Evolutionary conservation across 2,113 vertebrate species (phyloP).

Genomic region (Muntiacus muntjak): DNA sequence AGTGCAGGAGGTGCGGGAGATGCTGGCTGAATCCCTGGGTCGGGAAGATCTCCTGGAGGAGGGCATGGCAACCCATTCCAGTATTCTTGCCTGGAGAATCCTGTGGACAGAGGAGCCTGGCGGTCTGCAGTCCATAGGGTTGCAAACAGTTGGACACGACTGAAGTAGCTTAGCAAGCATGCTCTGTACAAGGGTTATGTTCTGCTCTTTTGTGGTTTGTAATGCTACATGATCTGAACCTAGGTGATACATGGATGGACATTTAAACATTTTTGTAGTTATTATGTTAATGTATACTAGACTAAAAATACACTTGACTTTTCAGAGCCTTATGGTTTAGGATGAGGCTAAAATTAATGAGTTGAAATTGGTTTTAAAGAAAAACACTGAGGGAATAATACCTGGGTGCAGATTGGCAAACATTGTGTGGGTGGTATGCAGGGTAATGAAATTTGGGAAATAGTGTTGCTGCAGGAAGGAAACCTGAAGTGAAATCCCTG

Average conservation of each 20-base stretch:
- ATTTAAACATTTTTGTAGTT: slow-evolving; percentile 35
- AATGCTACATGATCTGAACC: not conserved
- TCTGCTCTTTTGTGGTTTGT: not conserved
- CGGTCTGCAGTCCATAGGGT: not conserved
- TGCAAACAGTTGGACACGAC: not conserved
- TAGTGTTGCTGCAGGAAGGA: not conserved
- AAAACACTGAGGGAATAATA: not conserved
- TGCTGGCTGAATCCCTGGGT: not conserved
- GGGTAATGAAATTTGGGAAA: not conserved
- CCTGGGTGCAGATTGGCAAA: not conserved
- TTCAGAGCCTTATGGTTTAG: not conserved
- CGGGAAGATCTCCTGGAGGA: not conserved
- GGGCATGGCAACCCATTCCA: not conserved
- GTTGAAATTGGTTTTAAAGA: not conserved
- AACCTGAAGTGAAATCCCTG: slow-evolving; percentile 16
- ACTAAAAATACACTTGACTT: slow-evolving; percentile 50
- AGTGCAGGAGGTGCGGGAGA: not conserved
- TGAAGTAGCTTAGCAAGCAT: not conserved
- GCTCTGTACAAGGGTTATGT: not conserved
- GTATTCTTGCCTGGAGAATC: not conserved
- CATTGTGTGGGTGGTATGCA: not conserved
- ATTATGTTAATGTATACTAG: not conserved
- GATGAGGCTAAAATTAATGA: not conserved
- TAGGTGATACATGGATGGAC: not conserved
- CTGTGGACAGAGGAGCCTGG: not conserved